Evolutionary conservation across 2,797 vertebrate species (phyloP), one percentile per base, ranked within the genome.

Genomic region (Lemur catta): DNA sequence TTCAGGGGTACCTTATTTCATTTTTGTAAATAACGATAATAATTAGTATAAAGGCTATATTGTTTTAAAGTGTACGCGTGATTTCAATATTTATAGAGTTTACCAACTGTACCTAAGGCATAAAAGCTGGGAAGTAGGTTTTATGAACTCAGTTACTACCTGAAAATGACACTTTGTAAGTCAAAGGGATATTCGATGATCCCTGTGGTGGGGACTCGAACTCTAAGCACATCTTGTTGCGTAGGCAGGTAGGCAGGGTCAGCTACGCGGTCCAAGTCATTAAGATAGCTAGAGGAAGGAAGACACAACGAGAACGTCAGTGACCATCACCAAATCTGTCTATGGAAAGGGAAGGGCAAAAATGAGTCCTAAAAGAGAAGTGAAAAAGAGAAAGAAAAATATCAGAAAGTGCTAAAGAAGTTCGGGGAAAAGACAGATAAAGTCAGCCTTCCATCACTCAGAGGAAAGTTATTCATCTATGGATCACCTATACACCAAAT

Each of bases 181-280:
- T 99, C 99, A 1, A 99, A 99, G 30, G 99, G 99, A 94, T 99
- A 99, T 97, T 99, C 99, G 97, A 99, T 99, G 94, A 99, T 99
- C 84, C 99, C 99, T 72, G 99, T 99, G 92, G 99, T 99, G 97
- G 99, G 99, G 85, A 99, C 99, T 98, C 99, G 98, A 98, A 99
- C 99, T 98, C 99, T 98, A 82, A 99, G 98, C 93, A 99, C 99
- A 88, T 99, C 99, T 96, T 99, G 99, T 84, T 99, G 99, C 61
- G 99, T 98, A 87, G 99, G 99, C 96, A 99, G 98, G 96, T 99
- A 99, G 94, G 98, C 96, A 46, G 98, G 98, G 97, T 98, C 98
- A 41, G 99, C 98, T 96, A 99, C 99, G 50, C 99, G 99, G 97
- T 99, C 99, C 98, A 99, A 97, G 96, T 99, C 99, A 26, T 99